Base-by-base conservation (phyloP, 2,888 invertebrate species). In the Ochropacha duplaris region DNA sequence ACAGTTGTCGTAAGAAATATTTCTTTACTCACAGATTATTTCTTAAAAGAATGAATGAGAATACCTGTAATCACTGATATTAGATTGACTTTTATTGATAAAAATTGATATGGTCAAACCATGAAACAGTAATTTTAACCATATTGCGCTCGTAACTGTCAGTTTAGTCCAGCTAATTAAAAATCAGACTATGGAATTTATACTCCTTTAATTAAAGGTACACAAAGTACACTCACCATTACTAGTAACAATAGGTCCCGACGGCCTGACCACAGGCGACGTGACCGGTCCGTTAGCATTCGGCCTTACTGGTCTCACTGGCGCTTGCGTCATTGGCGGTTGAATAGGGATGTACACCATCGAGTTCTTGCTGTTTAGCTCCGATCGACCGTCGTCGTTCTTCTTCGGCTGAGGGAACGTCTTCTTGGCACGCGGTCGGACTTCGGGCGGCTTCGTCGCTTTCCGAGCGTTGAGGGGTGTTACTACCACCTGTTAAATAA, bases 331-430 rank as follows among this genome's bases (percentile, higher is more conserved):
- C 34, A 67, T 68, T n/a, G 92, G 86, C 65, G 92, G 92, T 72
- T 90, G 90, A 26, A 92, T 91, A 0, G 92, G 92, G 16, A 92
- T 92, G 61, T 92, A 92, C 61, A 92, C 92, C 92, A 92, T 92
- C 0, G 90, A 88, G 68, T 92, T 92, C 72, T 92, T 92, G 22
- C 86, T 80, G 55, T 86, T 89, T 58, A 92, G 62, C 55, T 90
- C 91, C 16, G 88, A 85, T 1, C 87, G 69, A 0, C 81, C 81
- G 0, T 92, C 91, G 3, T 84, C 87, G 0, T 78, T 63, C 63
- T 88, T 88, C 66, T 82, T 86, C 16, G 90, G 83, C 63, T 86
- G 86, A 0, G 91, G 90, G 64, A 91, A 91, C 1, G 89, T 81
- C 65, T 92, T 92, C 72, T 84, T 87, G 0, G 91, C 90, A 22